Percentiles rank a stretch among this genome's conserved stretches.
Evolutionary conservation across 2,113 vertebrate genomes (phyloP).

Genomic region (Lepisosteus oculatus): DNA sequence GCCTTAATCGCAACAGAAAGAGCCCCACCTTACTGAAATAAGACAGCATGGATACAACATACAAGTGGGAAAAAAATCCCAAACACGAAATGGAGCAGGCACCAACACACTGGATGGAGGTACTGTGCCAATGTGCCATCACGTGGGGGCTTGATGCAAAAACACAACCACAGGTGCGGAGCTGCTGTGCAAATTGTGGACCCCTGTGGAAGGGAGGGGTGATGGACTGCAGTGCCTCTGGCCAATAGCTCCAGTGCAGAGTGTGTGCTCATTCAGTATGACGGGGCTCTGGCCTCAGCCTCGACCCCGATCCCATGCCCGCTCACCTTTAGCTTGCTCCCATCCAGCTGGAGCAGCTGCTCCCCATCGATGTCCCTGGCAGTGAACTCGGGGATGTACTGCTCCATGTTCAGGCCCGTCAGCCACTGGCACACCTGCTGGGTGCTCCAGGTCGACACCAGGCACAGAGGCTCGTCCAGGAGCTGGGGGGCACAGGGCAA

Average conservation of each 20-base stretch:
- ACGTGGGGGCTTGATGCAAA: no score
- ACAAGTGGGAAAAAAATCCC: no score
- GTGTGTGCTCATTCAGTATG: background rate
- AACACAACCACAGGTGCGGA: no score
- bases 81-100: no score
- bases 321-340: conserved; percentile 79
- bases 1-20: no score
- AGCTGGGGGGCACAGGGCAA: conserved; percentile 49
- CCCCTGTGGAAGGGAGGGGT: no score
- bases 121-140: no score
- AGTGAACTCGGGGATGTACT: conserved; percentile 70
- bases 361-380: conserved; percentile 72
- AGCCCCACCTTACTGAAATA: no score
- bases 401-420: conserved; percentile 76
- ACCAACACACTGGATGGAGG: no score
- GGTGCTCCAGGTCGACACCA: conserved; percentile 71
- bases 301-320: background rate
- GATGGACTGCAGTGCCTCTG: no score
- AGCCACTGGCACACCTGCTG: conserved; percentile 87
- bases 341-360: conserved; percentile 76
- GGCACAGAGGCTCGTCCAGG: conserved; percentile 65
- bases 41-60: no score
- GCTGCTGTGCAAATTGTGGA: no score
- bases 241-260: background rate
- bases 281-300: background rate